These are phyloP conservation scores for Enchytraeus crypticus DNA, from an alignment of 2,888 invertebrate species.

Conservation along the genomic window DNA sequence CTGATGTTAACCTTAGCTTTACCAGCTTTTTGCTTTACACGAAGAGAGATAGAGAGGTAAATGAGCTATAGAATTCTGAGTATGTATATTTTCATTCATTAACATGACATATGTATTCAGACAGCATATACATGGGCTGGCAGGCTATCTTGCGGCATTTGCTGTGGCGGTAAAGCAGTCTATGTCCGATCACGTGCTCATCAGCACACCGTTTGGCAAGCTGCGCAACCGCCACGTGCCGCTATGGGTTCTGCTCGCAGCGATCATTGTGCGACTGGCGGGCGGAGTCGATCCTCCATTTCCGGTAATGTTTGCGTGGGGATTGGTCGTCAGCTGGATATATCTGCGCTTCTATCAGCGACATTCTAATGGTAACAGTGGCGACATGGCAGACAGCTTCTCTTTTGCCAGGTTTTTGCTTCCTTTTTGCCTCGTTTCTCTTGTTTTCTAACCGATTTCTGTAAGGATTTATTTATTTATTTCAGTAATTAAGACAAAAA, in stretches of 20 bases:
- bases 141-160: slow-evolving; percentile 78
- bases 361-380: slow-evolving; percentile 81
- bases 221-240: slow-evolving; percentile 73
- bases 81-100: too few relatives aligned
- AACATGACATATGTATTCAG: too few relatives aligned
- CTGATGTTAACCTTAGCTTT: too few relatives aligned
- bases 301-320: slow-evolving; percentile 88
- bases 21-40: too few relatives aligned
- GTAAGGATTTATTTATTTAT: too few relatives aligned
- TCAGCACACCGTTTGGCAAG: slow-evolving; percentile 81
- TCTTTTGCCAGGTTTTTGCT: slow-evolving; percentile 94
- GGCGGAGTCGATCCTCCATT: slow-evolving; percentile 82
- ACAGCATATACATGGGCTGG: too few relatives aligned
- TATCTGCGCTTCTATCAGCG: slow-evolving; percentile 91
- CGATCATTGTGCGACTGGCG: slow-evolving; percentile 63
- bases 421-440: too few relatives aligned
- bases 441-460: too few relatives aligned
- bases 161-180: slow-evolving; percentile 91
- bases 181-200: slow-evolving; percentile 88
- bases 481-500: too few relatives aligned
- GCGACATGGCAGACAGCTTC: slow-evolving; percentile 93
- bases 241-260: slow-evolving; percentile 67
- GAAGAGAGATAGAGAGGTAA: too few relatives aligned
- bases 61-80: too few relatives aligned
- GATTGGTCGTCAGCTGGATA: slow-evolving; percentile 81